Conservation (phyloP, 1,140 invertebrate species). For the Drosophila chauvacae region DNA sequence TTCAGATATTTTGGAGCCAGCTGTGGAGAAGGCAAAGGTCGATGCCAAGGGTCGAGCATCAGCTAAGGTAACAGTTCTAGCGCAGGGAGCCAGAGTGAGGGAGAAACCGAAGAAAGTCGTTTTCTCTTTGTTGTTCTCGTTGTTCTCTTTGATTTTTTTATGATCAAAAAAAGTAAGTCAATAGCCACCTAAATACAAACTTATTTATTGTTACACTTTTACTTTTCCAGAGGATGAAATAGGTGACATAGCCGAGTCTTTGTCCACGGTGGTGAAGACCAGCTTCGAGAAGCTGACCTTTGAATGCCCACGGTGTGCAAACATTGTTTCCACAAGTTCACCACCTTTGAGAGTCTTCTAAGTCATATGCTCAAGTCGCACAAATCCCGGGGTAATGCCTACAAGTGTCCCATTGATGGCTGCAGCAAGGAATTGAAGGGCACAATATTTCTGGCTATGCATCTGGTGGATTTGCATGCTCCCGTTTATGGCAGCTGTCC, state of each 20-base stretch:
- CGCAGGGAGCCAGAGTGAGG: conserved; percentile 53
- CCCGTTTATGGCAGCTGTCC: conserved; percentile 74
- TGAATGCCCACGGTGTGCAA: conserved; percentile 51
- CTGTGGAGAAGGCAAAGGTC: conserved; percentile 1
- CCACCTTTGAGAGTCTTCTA: conserved; percentile 52
- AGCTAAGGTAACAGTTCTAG: background rate
- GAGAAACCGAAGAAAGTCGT: conserved; percentile 53
- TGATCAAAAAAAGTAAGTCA: conserved; percentile 58
- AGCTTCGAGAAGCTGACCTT: conserved; percentile 68
- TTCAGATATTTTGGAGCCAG: conserved; percentile 17
- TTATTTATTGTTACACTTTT: background rate
- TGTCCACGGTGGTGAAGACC: conserved; percentile 61
- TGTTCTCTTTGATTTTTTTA: conserved; percentile 58
- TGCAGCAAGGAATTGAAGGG: conserved; percentile 45
- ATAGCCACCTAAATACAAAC: background rate
- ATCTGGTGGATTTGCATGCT: conserved; percentile 69
- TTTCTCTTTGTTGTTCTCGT: too few relatives aligned
- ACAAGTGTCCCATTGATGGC: conserved; percentile 56
- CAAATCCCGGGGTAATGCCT: conserved; percentile 25
- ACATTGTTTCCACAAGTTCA: conserved; percentile 53
- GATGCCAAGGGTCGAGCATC: background rate
- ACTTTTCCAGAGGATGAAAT: conserved; percentile 50
- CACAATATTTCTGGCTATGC: conserved; percentile 56
- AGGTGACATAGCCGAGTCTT: conserved; percentile 58
- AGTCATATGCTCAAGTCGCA: conserved; percentile 43